A percentile compares a stretch with the other conserved stretches of the same genome.
Conservation (phyloP, 2,113 vertebrate genomes). For the Cranoglanis bouderius region DNA sequence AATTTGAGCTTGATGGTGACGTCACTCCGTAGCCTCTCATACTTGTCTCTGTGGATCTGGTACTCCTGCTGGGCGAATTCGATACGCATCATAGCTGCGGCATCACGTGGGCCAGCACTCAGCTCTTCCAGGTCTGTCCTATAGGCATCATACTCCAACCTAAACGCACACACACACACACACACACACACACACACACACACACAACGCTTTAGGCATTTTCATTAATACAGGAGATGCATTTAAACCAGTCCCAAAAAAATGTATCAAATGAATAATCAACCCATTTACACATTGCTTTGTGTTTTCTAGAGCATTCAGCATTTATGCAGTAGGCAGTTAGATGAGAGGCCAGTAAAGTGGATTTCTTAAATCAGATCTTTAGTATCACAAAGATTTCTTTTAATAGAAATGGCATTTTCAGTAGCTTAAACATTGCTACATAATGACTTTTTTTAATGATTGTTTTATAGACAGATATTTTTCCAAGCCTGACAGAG, state of each 20-base stretch:
- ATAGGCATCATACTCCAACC: constrained; percentile 94
- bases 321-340: too few relatives aligned
- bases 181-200: constrained; percentile 4
- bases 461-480: too few relatives aligned
- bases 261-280: neutral
- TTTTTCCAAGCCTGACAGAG: too few relatives aligned
- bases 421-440: too few relatives aligned
- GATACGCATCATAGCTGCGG: constrained; percentile 80
- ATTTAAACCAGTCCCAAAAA: neutral
- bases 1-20: constrained; percentile 96
- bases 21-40: constrained; percentile 89
- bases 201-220: neutral
- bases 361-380: neutral
- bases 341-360: neutral
- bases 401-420: too few relatives aligned
- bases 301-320: too few relatives aligned
- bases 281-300: neutral
- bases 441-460: too few relatives aligned
- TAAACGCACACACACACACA: constrained; percentile 56
- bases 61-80: constrained; percentile 88
- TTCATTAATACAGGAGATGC: neutral
- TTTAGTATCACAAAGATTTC: neutral
- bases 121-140: constrained; percentile 94
- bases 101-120: constrained; percentile 86
- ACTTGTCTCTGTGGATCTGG: constrained; percentile 90